Conservation (phyloP, 2,113 vertebrate species). For the Rhinogobius similis region DNA sequence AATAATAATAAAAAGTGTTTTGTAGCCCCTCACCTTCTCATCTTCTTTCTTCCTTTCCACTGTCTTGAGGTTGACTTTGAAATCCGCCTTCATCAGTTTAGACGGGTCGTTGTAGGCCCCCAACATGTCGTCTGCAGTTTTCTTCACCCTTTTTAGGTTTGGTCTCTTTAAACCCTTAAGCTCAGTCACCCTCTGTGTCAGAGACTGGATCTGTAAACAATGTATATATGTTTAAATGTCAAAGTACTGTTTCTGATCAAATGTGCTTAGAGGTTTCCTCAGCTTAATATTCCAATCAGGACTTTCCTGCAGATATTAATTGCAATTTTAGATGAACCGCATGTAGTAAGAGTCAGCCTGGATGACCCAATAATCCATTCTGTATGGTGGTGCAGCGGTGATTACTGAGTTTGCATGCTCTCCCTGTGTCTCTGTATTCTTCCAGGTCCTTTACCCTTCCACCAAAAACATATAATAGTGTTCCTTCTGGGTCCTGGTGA, state of each 20-base stretch:
- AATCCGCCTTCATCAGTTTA: constrained; percentile 74
- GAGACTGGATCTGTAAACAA: constrained; percentile 63
- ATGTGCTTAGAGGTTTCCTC: neutral
- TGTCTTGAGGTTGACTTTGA: constrained; percentile 80
- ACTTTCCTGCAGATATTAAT: neutral
- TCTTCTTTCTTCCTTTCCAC: constrained; percentile 79
- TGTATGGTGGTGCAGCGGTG: no score
- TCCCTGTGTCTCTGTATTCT: no score
- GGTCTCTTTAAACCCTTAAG: constrained; percentile 79
- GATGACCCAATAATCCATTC: neutral
- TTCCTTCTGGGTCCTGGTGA: no score
- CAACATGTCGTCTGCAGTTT: constrained; percentile 76
- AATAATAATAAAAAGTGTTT: neutral
- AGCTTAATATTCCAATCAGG: neutral
- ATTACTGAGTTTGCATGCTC: no score
- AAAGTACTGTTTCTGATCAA: neutral
- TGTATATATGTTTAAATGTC: no score
- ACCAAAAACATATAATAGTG: no score
- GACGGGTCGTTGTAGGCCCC: constrained; percentile 69
- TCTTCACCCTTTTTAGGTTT: constrained; percentile 78
- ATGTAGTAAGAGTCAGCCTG: neutral
- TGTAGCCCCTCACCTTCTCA: constrained; percentile 67
- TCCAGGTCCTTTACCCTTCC: no score
- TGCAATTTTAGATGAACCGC: neutral
- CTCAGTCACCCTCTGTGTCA: constrained; percentile 73